Base-by-base conservation (phyloP, 2,888 invertebrate species). In the Prosapia bicincta region DNA sequence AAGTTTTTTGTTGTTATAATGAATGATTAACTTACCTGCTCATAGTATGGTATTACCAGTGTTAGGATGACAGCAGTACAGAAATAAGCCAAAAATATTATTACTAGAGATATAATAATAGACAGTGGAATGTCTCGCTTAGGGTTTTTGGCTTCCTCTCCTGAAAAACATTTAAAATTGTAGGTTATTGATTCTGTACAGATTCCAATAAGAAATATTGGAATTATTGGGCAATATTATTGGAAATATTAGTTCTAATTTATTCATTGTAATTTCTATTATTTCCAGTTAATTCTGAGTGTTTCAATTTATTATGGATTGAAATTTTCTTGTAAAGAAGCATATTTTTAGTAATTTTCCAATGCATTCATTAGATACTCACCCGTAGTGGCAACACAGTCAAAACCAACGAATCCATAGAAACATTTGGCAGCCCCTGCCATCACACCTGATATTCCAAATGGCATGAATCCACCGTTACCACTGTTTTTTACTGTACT, bases 101-200 rank as follows among this genome's bases (percentile, higher is more conserved):
- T 89, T 6, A 92, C 84, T 73, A 98, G 86, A 0, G 97, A 96
- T 1, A 95, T 83, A 0, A 96, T 91, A 78, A 98, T 98, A 28
- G 97, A 93, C 66, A 97, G 85, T 0, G 98, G 98, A 77, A 98
- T 98, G 80, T 95, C 92, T 78, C 90, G 88, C 84, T 96, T 93
- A 0, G 98, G 98, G 85, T 96, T 96, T 83, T 93, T 94, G 0
- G 96, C 97, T 85, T 98, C 98, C 84, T 98, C 98, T 0, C 88
- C n/a, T n/a, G n/a, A n/a, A n/a, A n/a, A n/a, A n/a, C n/a, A n/a
- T n/a, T n/a, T n/a, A n/a, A n/a, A n/a, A n/a, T n/a, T n/a, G n/a
- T n/a, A n/a, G n/a, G n/a, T n/a, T n/a, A n/a, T n/a, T n/a, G n/a
- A n/a, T n/a, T n/a, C n/a, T n/a, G n/a, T n/a, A n/a, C n/a, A n/a